These are phyloP conservation scores for Bergia sp. DNA, from an alignment of 92 coral and sea anemone genomes.

Conservation along the genomic window DNA sequence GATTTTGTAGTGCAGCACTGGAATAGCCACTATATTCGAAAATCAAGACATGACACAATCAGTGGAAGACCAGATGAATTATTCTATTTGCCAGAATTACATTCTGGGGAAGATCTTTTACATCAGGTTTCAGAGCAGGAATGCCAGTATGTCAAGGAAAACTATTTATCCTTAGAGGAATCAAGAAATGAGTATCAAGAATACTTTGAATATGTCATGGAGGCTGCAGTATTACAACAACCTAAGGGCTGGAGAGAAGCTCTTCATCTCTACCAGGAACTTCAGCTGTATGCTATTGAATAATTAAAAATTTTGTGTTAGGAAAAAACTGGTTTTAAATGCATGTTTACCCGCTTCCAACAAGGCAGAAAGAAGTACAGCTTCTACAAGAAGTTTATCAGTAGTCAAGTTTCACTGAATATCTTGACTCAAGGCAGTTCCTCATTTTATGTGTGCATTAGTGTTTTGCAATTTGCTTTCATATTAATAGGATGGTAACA, in stretches of 20 bases:
- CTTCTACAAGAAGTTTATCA: background rate
- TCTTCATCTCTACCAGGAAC: conserved; percentile 9
- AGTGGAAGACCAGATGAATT: background rate
- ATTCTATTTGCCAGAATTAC: background rate
- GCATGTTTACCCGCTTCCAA: conserved; percentile 11
- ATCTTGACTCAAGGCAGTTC: conserved; percentile 5
- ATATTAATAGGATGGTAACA: background rate
- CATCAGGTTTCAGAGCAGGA: background rate
- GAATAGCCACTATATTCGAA: background rate
- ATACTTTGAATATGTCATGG: conserved; percentile 13
- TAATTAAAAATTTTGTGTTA: background rate
- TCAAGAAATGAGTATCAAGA: conserved; percentile 1
- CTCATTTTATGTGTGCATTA: background rate
- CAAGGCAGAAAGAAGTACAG: background rate
- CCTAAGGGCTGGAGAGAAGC: conserved; percentile 8
- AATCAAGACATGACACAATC: background rate
- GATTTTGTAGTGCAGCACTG: background rate
- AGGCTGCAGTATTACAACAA: conserved; percentile 5
- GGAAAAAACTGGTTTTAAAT: conserved; percentile 4
- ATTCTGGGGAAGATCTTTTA: background rate
- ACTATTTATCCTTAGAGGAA: conserved; percentile 5
- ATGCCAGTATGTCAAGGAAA: conserved; percentile 20
- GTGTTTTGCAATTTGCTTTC: conserved; percentile 12
- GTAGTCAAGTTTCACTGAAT: conserved; percentile 2
- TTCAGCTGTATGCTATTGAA: background rate